Percentiles rank a stretch among this genome's conserved stretches.
Evolutionary conservation across 2,888 invertebrate genomes (phyloP).

Genomic region (Smittia aterrima): DNA sequence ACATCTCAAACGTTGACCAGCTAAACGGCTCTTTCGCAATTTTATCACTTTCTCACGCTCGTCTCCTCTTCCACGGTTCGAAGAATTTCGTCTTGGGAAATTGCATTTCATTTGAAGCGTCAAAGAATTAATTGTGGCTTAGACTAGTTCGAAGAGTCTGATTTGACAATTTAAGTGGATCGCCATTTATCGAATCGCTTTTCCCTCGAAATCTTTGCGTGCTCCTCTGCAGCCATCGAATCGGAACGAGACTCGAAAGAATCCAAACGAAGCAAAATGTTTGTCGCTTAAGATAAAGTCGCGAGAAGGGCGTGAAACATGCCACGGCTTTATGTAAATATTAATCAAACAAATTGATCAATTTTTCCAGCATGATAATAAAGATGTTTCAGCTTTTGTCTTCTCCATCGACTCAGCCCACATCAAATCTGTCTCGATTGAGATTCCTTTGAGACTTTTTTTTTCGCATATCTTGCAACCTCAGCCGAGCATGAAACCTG

Average conservation of each 20-base stretch:
- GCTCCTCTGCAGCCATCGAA: too few relatives aligned
- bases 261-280: not conserved
- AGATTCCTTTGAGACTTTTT: too few relatives aligned
- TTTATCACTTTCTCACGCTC: slow-evolving; percentile 28
- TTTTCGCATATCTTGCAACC: not conserved
- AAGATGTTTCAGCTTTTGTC: slow-evolving; percentile 30
- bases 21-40: not conserved
- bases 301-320: slow-evolving; percentile 29
- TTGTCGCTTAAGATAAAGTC: not conserved
- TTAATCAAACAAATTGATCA: slow-evolving; percentile 40
- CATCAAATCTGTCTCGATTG: not conserved
- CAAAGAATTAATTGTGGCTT: slow-evolving; percentile 5
- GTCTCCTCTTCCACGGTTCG: slow-evolving; percentile 19
- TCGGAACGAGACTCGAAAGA: too few relatives aligned
- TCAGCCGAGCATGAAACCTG: not conserved
- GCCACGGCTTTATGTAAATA: slow-evolving; percentile 28
- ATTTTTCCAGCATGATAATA: slow-evolving; percentile 32
- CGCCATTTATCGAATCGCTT: slow-evolving; percentile 8
- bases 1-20: not conserved
- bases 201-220: not conserved
- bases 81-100: slow-evolving; percentile 18
- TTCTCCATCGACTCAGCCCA: not conserved
- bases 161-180: slow-evolving; percentile 4
- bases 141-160: not conserved
- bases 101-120: not conserved